Evolutionary conservation across 92 coral and sea anemone genomes (phyloP), one percentile per base, ranked within the genome.

Genomic region (Umimayanthus chanpuru): DNA sequence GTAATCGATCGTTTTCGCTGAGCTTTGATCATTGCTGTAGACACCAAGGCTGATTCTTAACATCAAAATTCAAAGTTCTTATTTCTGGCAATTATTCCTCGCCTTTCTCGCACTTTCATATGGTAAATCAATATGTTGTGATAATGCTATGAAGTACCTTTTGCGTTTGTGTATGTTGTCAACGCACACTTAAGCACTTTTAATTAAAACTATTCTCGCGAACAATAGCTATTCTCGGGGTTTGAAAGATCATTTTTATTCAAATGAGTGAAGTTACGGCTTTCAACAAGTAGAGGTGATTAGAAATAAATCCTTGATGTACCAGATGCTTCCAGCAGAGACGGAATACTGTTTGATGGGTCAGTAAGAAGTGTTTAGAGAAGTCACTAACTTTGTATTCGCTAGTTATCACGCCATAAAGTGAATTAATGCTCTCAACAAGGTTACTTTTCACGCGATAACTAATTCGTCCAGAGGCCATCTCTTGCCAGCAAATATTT

Each of bases 1-100:
- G 98, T 95, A 49, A 95, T 91, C 4, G 96, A 95, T 5, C 98
- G 93, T 82, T 89, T 95, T 80, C 98, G 92, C 11, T 70, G 87
- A 44, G 87, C 76, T 25, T 83, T 70, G 47, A 83, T 83, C 87
- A 83, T 83, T 71, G 12, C 18, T 40, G 10, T 40, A n/a, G 20
- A 30, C 43, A 25, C 86, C 40, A 41, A 28, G 25, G 9, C n/a
- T 43, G 49, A 26, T 38, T 70, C 40, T 6, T 16, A 5, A 30
- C 40, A 15, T 6, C 6, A 20, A 23, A 47, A 18, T 61, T 43
- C 47, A 56, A 65, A 25, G n/a, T 73, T 74, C 18, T 0, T 75
- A 16, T 75, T 38, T 75, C 50, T 39, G 44, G 21, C 79, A 36
- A 23, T 73, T 40, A 25, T 30, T 70, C 64, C 16, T 5, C 11